These are phyloP conservation scores for Daubentonia madagascariensis DNA, from an alignment of 2,113 vertebrate species.

Conservation along the genomic window DNA sequence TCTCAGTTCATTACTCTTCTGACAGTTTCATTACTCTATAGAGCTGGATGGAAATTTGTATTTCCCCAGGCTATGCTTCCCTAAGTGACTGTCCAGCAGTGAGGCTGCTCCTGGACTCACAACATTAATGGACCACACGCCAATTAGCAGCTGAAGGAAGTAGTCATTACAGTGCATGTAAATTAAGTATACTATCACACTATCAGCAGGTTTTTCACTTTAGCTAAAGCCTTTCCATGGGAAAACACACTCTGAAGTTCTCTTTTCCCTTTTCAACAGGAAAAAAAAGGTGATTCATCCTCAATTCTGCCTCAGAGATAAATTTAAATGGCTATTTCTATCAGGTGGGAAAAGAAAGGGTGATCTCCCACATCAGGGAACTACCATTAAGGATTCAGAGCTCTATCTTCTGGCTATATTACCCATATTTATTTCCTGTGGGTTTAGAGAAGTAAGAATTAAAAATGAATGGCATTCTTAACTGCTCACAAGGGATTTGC, in stretches of 20 bases:
- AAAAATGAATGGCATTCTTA: conserved; percentile 78
- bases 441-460: conserved; percentile 72
- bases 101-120: neutral
- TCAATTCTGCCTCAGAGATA: conserved; percentile 42
- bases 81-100: conserved; percentile 11
- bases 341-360: conserved; percentile 67
- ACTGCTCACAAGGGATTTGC: conserved; percentile 69
- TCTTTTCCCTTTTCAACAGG: neutral
- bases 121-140: neutral
- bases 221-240: neutral
- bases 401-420: conserved; percentile 55
- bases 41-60: neutral
- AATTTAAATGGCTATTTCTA: conserved; percentile 72
- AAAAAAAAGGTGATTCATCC: neutral
- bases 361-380: conserved; percentile 73
- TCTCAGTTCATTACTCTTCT: conserved; percentile 57
- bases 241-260: conserved; percentile 56
- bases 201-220: neutral
- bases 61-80: conserved; percentile 46
- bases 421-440: conserved; percentile 80
- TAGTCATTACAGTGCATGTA: conserved; percentile 4
- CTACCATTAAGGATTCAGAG: conserved; percentile 75
- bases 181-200: conserved; percentile 38
- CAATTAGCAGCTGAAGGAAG: conserved; percentile 51
- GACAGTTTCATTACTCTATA: conserved; percentile 48